Conservation (phyloP, 2,113 vertebrate genomes). For the Rallus limicola region DNA sequence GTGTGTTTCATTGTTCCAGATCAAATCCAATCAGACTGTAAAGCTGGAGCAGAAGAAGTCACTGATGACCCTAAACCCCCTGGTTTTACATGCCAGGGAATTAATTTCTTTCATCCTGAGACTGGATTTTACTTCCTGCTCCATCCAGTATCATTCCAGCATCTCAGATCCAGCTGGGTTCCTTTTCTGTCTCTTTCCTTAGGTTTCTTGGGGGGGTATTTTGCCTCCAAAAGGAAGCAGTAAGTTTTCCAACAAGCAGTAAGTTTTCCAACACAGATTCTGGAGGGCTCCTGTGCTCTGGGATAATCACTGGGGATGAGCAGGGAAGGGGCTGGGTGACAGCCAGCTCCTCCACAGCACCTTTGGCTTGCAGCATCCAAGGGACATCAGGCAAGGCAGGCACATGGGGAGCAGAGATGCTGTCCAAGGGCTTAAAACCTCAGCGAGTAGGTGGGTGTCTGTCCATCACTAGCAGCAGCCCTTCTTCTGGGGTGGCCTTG, state of each 20-base stretch:
- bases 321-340: not conserved
- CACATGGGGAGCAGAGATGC: not conserved
- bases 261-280: not conserved
- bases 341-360: too few species aligned
- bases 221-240: not conserved
- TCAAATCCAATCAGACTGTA: not conserved
- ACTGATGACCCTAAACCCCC: not conserved
- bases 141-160: not conserved
- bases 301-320: not conserved
- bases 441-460: too few species aligned
- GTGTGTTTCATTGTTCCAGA: not conserved
- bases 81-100: not conserved
- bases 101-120: not conserved
- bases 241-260: not conserved
- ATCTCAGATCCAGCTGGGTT: not conserved
- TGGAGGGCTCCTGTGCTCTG: not conserved
- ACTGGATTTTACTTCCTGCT: not conserved
- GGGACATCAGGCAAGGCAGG: not conserved
- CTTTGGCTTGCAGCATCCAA: not conserved
- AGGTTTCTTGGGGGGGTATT: not conserved
- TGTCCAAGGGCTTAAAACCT: not conserved
- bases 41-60: not conserved
- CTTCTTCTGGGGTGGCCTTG: slow-evolving; percentile 57
- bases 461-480: slow-evolving; percentile 79
- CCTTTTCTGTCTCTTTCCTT: not conserved